Percentiles rank a stretch among this genome's conserved stretches.
Evolutionary conservation across 92 coral and sea anemone species (phyloP).

Genomic region (Diadumene lineata): DNA sequence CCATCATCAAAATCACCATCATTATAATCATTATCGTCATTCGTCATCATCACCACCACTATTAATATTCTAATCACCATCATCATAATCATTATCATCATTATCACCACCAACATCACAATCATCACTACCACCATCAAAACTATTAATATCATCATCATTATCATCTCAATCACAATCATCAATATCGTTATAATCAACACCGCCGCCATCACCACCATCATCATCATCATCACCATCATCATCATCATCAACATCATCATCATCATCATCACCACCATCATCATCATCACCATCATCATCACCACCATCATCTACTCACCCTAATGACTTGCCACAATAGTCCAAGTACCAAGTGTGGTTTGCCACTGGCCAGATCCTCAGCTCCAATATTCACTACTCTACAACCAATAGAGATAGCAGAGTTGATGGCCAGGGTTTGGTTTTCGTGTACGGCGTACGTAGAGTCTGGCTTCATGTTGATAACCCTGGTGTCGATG

Average conservation of each 20-base stretch:
- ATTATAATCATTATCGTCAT: not conserved
- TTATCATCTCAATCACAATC: not conserved
- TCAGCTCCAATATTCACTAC: slow-evolving; percentile 92
- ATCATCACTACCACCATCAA: not conserved
- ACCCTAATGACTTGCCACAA: slow-evolving; percentile 96
- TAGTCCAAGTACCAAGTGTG: slow-evolving; percentile 81
- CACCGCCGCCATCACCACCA: not conserved
- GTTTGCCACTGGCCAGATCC: slow-evolving; percentile 80
- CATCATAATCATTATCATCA: not conserved
- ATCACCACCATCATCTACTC: slow-evolving; percentile 7
- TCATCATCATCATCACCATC: slow-evolving; percentile 1
- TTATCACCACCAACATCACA: not conserved
- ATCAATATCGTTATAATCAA: not conserved
- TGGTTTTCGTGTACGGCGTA: slow-evolving; percentile 78
- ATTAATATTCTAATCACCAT: not conserved
- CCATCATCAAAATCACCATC: not conserved
- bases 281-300: slow-evolving; percentile 38
- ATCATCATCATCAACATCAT: not conserved
- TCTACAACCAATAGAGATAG: slow-evolving; percentile 87
- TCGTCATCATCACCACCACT: not conserved
- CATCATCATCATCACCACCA: slow-evolving; percentile 43
- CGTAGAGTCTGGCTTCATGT: slow-evolving; percentile 61
- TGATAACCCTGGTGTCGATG: slow-evolving; percentile 83
- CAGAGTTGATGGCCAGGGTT: slow-evolving; percentile 85
- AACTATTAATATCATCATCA: not conserved